Conservation (phyloP, 1,140 invertebrate genomes). For the Drosophila pallidifrons region DNA sequence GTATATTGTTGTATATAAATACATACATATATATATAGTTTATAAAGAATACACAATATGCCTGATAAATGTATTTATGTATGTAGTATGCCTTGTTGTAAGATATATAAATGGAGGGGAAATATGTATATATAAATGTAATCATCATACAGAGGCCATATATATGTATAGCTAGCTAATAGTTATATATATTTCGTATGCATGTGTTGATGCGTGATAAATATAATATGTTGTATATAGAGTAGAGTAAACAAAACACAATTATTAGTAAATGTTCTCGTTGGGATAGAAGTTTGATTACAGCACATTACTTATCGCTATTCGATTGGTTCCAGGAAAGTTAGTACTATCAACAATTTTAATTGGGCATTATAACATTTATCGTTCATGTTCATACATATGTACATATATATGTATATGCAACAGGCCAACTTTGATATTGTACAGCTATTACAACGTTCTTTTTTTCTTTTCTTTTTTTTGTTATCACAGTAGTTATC, state of each 20-base stretch:
- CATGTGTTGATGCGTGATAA: constrained; percentile 29
- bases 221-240: constrained; percentile 31
- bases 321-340: constrained; percentile 20
- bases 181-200: constrained; percentile 49
- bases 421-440: constrained; percentile 43
- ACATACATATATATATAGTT: constrained; percentile 19
- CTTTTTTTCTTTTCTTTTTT: not conserved
- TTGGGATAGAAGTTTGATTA: constrained; percentile 1
- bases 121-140: constrained; percentile 20
- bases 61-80: constrained; percentile 20
- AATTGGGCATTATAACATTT: constrained; percentile 60
- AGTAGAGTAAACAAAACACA: constrained; percentile 36
- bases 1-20: not conserved
- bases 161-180: constrained; percentile 22
- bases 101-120: constrained; percentile 22
- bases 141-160: constrained; percentile 34
- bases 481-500: constrained; percentile 33
- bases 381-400: constrained; percentile 47
- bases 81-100: not conserved
- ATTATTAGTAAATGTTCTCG: constrained; percentile 48
- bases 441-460: constrained; percentile 27
- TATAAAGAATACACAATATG: constrained; percentile 61
- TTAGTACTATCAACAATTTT: constrained; percentile 67
- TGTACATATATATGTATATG: constrained; percentile 12
- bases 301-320: constrained; percentile 4